Conservation (phyloP, 2,888 invertebrate genomes). For the Euclidia mi region DNA sequence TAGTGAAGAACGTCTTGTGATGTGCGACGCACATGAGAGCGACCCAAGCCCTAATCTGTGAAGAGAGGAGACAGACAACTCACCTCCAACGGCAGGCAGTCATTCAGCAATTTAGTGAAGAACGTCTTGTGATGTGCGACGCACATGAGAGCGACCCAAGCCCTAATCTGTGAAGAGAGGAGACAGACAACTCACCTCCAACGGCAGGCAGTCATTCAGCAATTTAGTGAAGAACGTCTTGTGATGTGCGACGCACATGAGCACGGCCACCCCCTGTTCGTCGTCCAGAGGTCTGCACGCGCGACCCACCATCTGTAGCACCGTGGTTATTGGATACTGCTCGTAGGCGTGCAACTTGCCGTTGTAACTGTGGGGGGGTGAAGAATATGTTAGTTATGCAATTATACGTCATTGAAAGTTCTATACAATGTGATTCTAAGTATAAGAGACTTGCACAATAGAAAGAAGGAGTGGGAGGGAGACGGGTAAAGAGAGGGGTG, state of each 20-base stretch:
- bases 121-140: constrained; percentile 99
- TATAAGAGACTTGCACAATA: no score
- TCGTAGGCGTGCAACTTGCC: constrained; percentile 95
- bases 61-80: background rate
- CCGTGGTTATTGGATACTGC: constrained; percentile 99
- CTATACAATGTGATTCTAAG: no score
- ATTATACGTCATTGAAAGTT: no score
- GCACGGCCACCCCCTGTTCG: constrained; percentile 97
- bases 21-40: no score
- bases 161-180: no score
- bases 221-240: constrained; percentile 99
- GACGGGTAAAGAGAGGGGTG: no score
- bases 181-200: constrained; percentile 91
- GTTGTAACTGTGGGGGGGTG: constrained; percentile 90
- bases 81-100: constrained; percentile 98
- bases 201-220: constrained; percentile 98
- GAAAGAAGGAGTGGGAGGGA: no score
- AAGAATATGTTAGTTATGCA: no score
- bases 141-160: constrained; percentile 98
- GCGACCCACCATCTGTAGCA: constrained; percentile 99
- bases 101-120: constrained; percentile 99
- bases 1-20: no score
- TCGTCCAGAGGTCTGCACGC: constrained; percentile 98
- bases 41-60: no score
- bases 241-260: constrained; percentile 99